These are phyloP conservation scores for Bombus cullumanus DNA, from an alignment of 1,140 invertebrate species.

Conservation along the genomic window DNA sequence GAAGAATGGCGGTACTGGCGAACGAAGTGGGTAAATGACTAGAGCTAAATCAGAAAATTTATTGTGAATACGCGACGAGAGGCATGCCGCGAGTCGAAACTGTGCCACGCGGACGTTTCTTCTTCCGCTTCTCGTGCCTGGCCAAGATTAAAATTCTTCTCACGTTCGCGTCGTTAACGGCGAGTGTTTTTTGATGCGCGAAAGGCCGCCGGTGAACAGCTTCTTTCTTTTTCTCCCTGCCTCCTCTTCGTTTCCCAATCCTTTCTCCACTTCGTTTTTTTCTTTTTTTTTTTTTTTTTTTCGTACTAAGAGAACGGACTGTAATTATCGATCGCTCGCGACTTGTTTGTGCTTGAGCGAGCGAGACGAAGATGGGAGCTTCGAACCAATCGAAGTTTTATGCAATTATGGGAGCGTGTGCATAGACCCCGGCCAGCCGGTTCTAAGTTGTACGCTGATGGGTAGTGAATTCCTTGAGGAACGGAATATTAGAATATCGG, in stretches of 20 bases:
- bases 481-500: neutral
- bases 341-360: neutral
- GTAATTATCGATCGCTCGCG: slow-evolving; percentile 9
- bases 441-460: neutral
- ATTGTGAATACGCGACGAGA: slow-evolving; percentile 11
- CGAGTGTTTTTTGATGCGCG: slow-evolving; percentile 30
- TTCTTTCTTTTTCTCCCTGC: neutral
- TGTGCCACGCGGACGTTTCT: slow-evolving; percentile 34
- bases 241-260: too few species aligned
- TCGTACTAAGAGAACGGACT: neutral
- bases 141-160: slow-evolving; percentile 41
- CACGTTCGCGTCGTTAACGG: slow-evolving; percentile 33
- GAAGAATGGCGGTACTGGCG: slow-evolving; percentile 5
- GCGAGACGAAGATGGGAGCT: neutral
- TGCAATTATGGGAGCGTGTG: neutral
- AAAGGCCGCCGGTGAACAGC: slow-evolving; percentile 21
- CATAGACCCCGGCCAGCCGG: neutral
- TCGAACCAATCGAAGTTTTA: neutral
- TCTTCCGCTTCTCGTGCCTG: slow-evolving; percentile 5
- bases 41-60: slow-evolving; percentile 42
- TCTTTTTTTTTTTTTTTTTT: too few species aligned
- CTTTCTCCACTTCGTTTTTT: neutral
- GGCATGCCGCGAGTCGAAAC: slow-evolving; percentile 8
- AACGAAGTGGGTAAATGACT: slow-evolving; percentile 20
- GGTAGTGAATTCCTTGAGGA: neutral